A percentile compares a stretch with the other conserved stretches of the same genome.
These are phyloP conservation scores for Ostrea edulis DNA, from an alignment of 1,140 invertebrate genomes.

Conservation along the genomic window DNA sequence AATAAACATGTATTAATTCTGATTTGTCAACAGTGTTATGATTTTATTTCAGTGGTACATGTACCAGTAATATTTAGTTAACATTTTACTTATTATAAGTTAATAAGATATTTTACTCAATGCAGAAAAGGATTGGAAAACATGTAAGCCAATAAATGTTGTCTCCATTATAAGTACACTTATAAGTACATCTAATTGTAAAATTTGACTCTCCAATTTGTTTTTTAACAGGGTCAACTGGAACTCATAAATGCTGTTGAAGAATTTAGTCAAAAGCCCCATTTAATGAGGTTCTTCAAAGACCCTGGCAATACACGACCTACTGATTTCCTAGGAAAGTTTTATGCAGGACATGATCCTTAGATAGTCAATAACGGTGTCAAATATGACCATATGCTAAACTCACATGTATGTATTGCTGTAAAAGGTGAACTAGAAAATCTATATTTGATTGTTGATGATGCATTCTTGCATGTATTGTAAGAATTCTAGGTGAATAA, in stretches of 20 bases:
- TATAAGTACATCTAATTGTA: too few relatives aligned
- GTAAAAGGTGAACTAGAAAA: not conserved
- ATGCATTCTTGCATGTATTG: not conserved
- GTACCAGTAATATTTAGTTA: too few relatives aligned
- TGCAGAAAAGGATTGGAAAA: not conserved
- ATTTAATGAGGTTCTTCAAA: slow-evolving; percentile 93
- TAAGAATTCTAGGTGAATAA: not conserved
- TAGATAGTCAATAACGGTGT: not conserved
- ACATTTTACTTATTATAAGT: too few relatives aligned
- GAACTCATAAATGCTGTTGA: slow-evolving; percentile 92
- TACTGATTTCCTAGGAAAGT: slow-evolving; percentile 95
- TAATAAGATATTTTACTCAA: not conserved
- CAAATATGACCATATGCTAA: not conserved
- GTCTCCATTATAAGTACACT: too few relatives aligned
- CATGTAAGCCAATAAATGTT: too few relatives aligned
- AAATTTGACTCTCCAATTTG: slow-evolving; percentile 22
- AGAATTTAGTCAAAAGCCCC: slow-evolving; percentile 92
- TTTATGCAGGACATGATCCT: slow-evolving; percentile 80
- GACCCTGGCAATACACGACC: slow-evolving; percentile 91
- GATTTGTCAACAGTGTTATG: not conserved
- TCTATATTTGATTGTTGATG: not conserved
- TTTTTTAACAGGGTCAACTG: slow-evolving; percentile 91
- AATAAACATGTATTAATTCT: not conserved
- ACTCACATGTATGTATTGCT: not conserved
- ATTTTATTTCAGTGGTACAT: too few relatives aligned